Conservation (phyloP, 1,140 invertebrate genomes). For the Lordiphosa collinella region DNA sequence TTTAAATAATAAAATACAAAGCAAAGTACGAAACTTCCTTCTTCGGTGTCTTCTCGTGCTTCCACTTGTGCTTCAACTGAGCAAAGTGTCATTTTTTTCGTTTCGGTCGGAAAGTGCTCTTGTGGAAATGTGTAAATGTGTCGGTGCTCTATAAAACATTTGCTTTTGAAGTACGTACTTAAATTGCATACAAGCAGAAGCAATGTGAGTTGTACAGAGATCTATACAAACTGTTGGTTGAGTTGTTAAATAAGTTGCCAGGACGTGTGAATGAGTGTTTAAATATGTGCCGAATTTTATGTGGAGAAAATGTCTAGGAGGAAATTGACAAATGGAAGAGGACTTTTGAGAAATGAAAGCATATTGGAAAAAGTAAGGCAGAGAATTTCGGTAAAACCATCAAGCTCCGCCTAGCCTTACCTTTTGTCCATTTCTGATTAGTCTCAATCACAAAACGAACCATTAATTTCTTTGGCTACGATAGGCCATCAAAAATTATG, state of each 20-base stretch:
- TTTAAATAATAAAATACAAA: constrained; percentile 73
- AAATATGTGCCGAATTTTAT: constrained; percentile 64
- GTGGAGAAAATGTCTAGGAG: neutral
- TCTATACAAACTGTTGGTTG: constrained; percentile 40
- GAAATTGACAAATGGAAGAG: constrained; percentile 12
- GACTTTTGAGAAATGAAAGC: neutral
- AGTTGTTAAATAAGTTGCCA: constrained; percentile 74
- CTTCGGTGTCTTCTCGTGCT: constrained; percentile 19
- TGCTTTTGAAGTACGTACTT: constrained; percentile 71
- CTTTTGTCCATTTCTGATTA: constrained; percentile 11
- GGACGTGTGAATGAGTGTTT: constrained; percentile 68
- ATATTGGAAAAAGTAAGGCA: constrained; percentile 1
- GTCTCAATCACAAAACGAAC: constrained; percentile 13
- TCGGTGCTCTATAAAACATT: constrained; percentile 70
- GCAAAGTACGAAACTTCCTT: constrained; percentile 22
- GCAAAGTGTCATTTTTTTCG: constrained; percentile 48
- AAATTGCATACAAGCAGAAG: constrained; percentile 72
- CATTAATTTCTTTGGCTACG: constrained; percentile 49
- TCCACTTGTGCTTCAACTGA: constrained; percentile 15
- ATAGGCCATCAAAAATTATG: constrained; percentile 49
- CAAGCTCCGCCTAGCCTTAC: neutral
- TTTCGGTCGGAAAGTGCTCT: constrained; percentile 35
- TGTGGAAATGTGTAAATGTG: constrained; percentile 37
- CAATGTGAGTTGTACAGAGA: constrained; percentile 59
- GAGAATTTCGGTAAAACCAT: neutral